Conservation (phyloP, 1,140 invertebrate genomes). For the Philotrypesis tridentata region DNA sequence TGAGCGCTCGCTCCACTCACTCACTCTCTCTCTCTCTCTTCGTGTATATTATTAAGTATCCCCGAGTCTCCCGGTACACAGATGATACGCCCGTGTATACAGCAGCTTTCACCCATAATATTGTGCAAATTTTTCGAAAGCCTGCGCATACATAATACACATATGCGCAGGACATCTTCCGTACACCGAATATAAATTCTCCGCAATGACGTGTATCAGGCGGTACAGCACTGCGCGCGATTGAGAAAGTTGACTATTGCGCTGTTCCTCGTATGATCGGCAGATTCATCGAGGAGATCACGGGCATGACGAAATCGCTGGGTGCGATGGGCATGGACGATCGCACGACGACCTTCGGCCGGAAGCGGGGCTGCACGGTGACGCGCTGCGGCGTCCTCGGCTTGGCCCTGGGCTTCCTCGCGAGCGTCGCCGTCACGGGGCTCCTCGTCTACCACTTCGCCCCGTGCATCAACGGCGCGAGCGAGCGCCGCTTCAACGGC, state of each 20-base stretch:
- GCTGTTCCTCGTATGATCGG: constrained; percentile 57
- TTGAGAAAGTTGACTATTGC: too few species aligned
- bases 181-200: too few species aligned
- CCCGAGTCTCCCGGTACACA: too few species aligned
- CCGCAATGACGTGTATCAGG: too few species aligned
- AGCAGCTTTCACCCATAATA: not conserved
- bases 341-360: constrained; percentile 68
- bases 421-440: constrained; percentile 77
- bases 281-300: constrained; percentile 70
- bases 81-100: too few species aligned
- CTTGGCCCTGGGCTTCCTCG: constrained; percentile 72
- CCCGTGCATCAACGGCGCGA: constrained; percentile 73
- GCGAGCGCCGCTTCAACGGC: constrained; percentile 37
- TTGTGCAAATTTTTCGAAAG: not conserved
- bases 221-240: too few species aligned
- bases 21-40: constrained; percentile 18
- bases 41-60: constrained; percentile 7
- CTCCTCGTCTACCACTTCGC: constrained; percentile 82
- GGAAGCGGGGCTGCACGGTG: constrained; percentile 69
- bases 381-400: constrained; percentile 72
- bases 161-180: too few species aligned
- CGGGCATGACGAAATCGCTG: constrained; percentile 64
- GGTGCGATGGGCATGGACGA: constrained; percentile 61
- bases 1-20: constrained; percentile 13
- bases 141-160: not conserved